These are phyloP conservation scores for Vombatus ursinus DNA, from an alignment of 2,113 vertebrate genomes.

Conservation along the genomic window DNA sequence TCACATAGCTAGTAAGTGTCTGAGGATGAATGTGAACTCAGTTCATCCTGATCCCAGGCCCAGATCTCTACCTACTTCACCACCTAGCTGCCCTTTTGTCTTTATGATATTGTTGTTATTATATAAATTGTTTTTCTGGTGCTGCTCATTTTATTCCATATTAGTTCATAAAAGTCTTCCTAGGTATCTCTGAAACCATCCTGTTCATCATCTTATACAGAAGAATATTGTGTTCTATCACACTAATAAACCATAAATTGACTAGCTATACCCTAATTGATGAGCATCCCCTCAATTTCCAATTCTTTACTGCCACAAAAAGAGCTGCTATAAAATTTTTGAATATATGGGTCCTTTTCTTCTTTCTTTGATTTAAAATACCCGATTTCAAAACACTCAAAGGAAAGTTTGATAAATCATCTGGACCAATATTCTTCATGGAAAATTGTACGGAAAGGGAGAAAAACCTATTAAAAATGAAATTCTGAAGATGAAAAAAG, in stretches of 20 bases:
- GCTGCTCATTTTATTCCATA: not conserved
- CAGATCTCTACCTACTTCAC: no score
- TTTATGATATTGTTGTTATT: not conserved
- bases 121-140: not conserved
- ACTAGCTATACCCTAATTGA: not conserved
- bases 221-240: not conserved
- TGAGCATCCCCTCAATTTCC: not conserved
- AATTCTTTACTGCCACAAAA: not conserved
- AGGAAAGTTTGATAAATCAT: not conserved
- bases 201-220: not conserved
- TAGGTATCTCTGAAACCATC: not conserved
- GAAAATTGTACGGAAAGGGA: not conserved
- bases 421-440: not conserved
- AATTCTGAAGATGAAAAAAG: not conserved
- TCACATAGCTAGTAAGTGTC: no score
- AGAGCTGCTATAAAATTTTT: not conserved
- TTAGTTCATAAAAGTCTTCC: not conserved
- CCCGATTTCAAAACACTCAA: not conserved
- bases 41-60: no score
- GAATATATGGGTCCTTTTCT: not conserved
- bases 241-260: not conserved
- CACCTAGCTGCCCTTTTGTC: no score
- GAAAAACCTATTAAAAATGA: not conserved
- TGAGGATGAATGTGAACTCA: no score
- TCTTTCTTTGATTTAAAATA: not conserved